Base-by-base conservation (phyloP, 2,888 invertebrate genomes). In the Germaria angustata region DNA sequence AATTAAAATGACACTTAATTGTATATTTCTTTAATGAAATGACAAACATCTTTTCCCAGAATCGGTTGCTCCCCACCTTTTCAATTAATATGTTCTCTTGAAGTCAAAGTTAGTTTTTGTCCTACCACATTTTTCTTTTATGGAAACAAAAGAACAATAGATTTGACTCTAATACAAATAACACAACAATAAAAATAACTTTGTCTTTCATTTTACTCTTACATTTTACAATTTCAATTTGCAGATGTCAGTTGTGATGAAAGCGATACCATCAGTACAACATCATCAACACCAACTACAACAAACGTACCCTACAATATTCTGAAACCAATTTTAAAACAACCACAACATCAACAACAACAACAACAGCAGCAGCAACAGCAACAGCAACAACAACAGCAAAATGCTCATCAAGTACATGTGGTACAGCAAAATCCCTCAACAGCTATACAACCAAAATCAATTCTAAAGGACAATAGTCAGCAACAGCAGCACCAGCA, bases 181-280 rank as follows among this genome's bases (percentile, higher is more conserved):
- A n/a, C n/a, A n/a, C n/a, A n/a, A n/a, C n/a, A n/a, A n/a, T n/a
- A n/a, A n/a, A n/a, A n/a, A n/a, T n/a, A n/a, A n/a, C n/a, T n/a
- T n/a, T n/a, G n/a, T 39, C 39, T 49, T 15, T 46, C 41, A 34
- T 53, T 66, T 53, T 36, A 20, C 44, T 55, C 44, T 51, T 46
- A 75, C 46, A 46, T 55, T 55, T 44, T 13, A 65, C 63, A 53
- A 65, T 66, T 75, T 75, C 46, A 66, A 75, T 66, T 75, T 78
- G 6, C 78, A 89, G 87, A 88, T 85, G 86, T 84, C 63, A 88
- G 88, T 79, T 90, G 89, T 84, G 91, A 91, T 49, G 91, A 90
- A 75, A 89, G 88, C 77, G 90, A 90, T 78, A 87, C 86, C 51
- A 87, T 87, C 79, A 88, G 88, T 86, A 88, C 86, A 72, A 82